A percentile compares a stretch with the other conserved stretches of the same genome.
Conservation (phyloP, 1,140 invertebrate species). For the Fopius arisanus region DNA sequence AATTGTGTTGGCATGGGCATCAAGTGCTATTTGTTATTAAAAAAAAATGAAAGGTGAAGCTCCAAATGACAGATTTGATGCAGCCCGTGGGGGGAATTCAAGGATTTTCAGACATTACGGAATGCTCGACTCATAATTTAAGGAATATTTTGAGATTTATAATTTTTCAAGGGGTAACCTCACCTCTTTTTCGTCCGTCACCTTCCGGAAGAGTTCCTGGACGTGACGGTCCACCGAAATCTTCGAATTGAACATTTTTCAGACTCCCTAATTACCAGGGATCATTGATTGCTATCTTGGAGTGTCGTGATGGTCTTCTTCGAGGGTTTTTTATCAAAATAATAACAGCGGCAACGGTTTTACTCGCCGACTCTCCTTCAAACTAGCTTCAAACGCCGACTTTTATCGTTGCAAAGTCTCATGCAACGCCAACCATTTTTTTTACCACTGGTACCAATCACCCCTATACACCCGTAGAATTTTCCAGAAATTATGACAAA, state of each 20-base stretch:
- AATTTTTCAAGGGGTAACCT: slow-evolving; percentile 44
- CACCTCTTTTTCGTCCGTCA: slow-evolving; percentile 74
- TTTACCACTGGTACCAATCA: background rate
- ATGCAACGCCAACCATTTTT: background rate
- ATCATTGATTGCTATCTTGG: background rate
- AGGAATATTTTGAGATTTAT: background rate
- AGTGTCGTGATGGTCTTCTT: background rate
- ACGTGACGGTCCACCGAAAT: slow-evolving; percentile 77
- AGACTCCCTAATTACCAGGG: too few relatives aligned
- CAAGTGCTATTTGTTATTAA: background rate
- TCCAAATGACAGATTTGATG: too few relatives aligned
- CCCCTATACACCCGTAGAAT: background rate
- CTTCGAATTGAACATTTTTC: slow-evolving; percentile 72
- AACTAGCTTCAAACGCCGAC: slow-evolving; percentile 1
- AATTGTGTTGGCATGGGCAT: background rate
- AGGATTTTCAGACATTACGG: too few relatives aligned
- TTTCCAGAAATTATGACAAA: background rate
- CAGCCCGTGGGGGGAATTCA: too few relatives aligned
- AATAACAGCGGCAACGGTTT: background rate
- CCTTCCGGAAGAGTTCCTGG: slow-evolving; percentile 70
- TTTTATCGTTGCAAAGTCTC: background rate
- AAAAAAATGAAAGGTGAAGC: background rate
- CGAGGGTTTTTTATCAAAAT: background rate
- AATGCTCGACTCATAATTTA: too few relatives aligned
- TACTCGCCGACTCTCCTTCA: background rate